These are phyloP conservation scores for Leucoraja erinaceus DNA, from an alignment of 2,113 vertebrate species.

Conservation along the genomic window DNA sequence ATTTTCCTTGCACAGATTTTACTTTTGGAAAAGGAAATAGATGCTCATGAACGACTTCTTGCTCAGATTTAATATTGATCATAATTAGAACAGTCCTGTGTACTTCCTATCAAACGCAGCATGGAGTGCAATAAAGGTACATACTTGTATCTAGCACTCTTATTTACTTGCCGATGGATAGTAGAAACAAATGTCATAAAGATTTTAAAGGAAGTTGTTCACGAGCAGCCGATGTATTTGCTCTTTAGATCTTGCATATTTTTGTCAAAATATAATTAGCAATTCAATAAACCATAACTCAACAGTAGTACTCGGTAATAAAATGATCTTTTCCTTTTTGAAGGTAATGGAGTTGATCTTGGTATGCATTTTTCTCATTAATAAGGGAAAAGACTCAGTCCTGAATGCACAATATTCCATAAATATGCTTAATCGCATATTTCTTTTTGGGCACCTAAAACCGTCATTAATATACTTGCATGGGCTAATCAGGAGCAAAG, in stretches of 20 bases:
- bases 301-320: too few species aligned
- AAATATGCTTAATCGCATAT: background rate
- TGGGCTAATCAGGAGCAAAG: background rate
- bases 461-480: background rate
- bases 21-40: constrained; percentile 60
- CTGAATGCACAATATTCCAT: background rate
- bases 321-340: background rate
- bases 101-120: constrained; percentile 64
- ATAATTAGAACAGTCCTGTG: constrained; percentile 57
- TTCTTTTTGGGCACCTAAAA: background rate
- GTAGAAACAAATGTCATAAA: background rate
- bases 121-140: constrained; percentile 65
- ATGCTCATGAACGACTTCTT: constrained; percentile 64
- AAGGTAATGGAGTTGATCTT: background rate
- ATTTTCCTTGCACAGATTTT: constrained; percentile 52
- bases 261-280: constrained; percentile 1
- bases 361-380: background rate
- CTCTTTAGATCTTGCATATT: background rate
- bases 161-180: background rate
- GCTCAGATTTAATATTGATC: constrained; percentile 63
- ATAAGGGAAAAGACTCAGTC: background rate
- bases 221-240: background rate
- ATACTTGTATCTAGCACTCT: background rate
- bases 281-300: background rate
- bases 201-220: background rate